Conservation (phyloP, 1,140 invertebrate genomes). For the Diprion similis region DNA sequence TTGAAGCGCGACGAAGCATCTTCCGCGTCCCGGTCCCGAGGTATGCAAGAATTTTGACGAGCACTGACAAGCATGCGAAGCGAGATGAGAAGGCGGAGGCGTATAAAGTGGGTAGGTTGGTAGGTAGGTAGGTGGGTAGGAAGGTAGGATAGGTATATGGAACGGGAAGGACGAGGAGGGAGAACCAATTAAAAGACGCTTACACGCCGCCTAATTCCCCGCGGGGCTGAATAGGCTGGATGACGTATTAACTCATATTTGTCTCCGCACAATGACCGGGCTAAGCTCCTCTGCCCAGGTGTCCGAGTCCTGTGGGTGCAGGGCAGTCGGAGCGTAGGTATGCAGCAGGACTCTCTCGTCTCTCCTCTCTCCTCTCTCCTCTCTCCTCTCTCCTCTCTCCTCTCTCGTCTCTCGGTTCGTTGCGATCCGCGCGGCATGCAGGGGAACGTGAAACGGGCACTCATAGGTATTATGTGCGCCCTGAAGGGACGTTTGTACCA, state of each 20-base stretch:
- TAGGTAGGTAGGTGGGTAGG: background rate
- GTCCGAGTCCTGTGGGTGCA: slow-evolving; percentile 34
- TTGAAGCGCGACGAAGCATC: no score
- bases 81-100: background rate
- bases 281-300: slow-evolving; percentile 53
- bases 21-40: no score
- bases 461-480: background rate
- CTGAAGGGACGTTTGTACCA: background rate
- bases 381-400: no score
- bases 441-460: slow-evolving; percentile 32
- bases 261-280: slow-evolving; percentile 54
- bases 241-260: slow-evolving; percentile 62
- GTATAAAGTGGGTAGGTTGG: background rate
- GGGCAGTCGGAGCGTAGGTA: background rate
- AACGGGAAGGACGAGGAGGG: slow-evolving; percentile 1
- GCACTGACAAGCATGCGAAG: background rate
- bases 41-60: no score
- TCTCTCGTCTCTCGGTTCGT: slow-evolving; percentile 23
- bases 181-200: slow-evolving; percentile 58
- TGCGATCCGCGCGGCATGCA: slow-evolving; percentile 31
- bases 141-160: background rate
- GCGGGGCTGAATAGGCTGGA: slow-evolving; percentile 47
- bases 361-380: no score
- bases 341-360: background rate
- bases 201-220: slow-evolving; percentile 52